These are phyloP conservation scores for Parambassis ranga DNA, from an alignment of 2,797 vertebrate species.

Conservation along the genomic window DNA sequence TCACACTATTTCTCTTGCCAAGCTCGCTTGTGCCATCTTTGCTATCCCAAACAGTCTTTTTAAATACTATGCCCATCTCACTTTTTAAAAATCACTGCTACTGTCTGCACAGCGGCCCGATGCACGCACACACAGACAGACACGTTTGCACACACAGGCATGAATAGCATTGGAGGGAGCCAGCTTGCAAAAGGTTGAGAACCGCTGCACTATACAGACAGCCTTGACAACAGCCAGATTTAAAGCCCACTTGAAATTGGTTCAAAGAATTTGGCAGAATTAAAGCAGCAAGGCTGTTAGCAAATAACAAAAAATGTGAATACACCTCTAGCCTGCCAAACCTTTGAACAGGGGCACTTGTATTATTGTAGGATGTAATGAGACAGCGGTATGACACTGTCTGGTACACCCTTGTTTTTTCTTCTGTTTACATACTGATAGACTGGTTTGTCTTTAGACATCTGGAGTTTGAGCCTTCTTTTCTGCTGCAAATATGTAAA, in stretches of 20 bases:
- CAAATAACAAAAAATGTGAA: constrained; percentile 60
- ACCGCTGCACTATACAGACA: constrained; percentile 49
- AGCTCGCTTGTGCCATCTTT: no score
- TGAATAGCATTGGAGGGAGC: no score
- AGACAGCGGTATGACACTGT: constrained; percentile 34
- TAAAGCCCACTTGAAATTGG: constrained; percentile 50
- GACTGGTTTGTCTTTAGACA: constrained; percentile 9
- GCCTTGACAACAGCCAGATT: constrained; percentile 49
- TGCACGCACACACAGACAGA: no score
- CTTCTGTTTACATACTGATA: constrained; percentile 33
- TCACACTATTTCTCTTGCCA: no score
- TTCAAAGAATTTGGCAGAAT: constrained; percentile 55
- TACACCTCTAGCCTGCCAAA: constrained; percentile 54
- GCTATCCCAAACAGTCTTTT: no score
- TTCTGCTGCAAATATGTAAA: no score
- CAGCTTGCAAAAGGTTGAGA: no score
- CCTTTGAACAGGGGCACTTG: constrained; percentile 51
- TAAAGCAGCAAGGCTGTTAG: constrained; percentile 39
- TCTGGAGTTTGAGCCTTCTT: constrained; percentile 12
- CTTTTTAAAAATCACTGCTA: no score
- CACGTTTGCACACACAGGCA: no score
- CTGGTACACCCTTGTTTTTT: constrained; percentile 11
- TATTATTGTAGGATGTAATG: constrained; percentile 55
- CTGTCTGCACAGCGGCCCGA: no score
- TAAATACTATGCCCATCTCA: no score